Percentiles rank a stretch among this genome's conserved stretches.
phyloP scores from a whole-genome alignment of 2,888 invertebrate species.

The Pollenia angustigena region DNA sequence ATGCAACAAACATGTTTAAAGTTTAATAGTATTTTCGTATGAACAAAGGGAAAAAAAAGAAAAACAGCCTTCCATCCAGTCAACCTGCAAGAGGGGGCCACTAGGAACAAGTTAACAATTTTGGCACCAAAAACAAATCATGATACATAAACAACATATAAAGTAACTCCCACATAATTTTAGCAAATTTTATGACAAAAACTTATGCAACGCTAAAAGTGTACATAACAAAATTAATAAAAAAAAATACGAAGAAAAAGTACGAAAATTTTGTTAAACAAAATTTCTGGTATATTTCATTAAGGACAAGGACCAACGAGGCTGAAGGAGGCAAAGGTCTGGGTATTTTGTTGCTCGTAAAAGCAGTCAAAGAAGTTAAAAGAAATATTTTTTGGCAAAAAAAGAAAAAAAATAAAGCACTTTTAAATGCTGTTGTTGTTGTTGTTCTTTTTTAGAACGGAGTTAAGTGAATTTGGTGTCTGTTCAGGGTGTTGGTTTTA shows the following conservation, averaged over 20 bases:
- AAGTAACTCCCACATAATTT: conserved; percentile 72
- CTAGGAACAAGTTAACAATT: conserved; percentile 58
- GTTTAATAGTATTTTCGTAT: conserved; percentile 46
- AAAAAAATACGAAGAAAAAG: conserved; percentile 15
- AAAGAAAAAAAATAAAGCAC: conserved; percentile 37
- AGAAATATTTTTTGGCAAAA: conserved; percentile 52
- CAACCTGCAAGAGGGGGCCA: conserved; percentile 14
- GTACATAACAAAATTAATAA: conserved; percentile 39
- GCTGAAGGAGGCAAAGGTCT: conserved; percentile 44
- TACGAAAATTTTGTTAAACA: conserved; percentile 42
- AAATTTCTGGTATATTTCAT: conserved; percentile 45
- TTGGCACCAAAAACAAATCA: conserved; percentile 69
- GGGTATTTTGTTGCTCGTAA: conserved; percentile 42
- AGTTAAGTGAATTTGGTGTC: conserved; percentile 62
- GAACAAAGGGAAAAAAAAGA: conserved; percentile 9
- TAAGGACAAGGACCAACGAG: conserved; percentile 4
- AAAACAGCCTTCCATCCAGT: not conserved
- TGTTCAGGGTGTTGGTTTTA: conserved; percentile 67
- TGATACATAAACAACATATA: conserved; percentile 44
- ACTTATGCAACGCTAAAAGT: conserved; percentile 61
- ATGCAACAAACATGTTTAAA: conserved; percentile 58
- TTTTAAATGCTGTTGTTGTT: conserved; percentile 57
- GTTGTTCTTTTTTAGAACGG: not conserved
- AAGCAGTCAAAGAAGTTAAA: conserved; percentile 50
- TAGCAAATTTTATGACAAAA: conserved; percentile 72